Base-by-base conservation (phyloP, 2,888 invertebrate species). In the Nineta flava region DNA sequence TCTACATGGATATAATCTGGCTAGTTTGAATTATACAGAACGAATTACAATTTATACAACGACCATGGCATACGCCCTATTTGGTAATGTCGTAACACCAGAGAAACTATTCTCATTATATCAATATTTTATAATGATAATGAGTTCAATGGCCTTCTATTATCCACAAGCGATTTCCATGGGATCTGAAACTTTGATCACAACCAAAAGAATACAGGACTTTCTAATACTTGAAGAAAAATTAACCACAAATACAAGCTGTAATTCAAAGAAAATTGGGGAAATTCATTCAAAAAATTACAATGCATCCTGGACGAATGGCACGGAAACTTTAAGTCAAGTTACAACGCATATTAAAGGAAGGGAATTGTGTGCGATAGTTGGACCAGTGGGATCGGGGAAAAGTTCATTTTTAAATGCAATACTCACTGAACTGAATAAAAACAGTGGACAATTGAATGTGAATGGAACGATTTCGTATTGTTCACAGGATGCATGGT, bases 401-500 rank as follows among this genome's bases (percentile, higher is more conserved):
- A 78, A 84, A 55, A 79, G 80, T 2, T 81, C 83, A 1, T 60
- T 87, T 0, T 65, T 87, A 0, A 79, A 82, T 57, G 79, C 83
- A 0, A 7, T 79, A 42, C 63, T 77, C 51, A 74, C 76, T 3
- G 83, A 84, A 62, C 60, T 83, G 3, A 71, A 73, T 7, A 60
- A 75, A 9, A 65, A 68, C 5, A 59, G 63, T 46, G 88, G 91
- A 40, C 69, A 67, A 12, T 66, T 87, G 15, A 69, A 74, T 49
- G 71, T 84, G 10, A 72, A 73, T 47, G 90, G 81, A 3, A 68
- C 62, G 35, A 52, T 81, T 12, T 79, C 83, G 19, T 92, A 90
- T 63, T 84, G 86, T 0, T 75, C 83, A 55, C 90, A 91, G 65
- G 87, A 91, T 62, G 77, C 92, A 6, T 93, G 92, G 92, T 75